These are phyloP conservation scores for Geotrupes spiniger DNA, from an alignment of 2,888 invertebrate genomes.

Conservation along the genomic window DNA sequence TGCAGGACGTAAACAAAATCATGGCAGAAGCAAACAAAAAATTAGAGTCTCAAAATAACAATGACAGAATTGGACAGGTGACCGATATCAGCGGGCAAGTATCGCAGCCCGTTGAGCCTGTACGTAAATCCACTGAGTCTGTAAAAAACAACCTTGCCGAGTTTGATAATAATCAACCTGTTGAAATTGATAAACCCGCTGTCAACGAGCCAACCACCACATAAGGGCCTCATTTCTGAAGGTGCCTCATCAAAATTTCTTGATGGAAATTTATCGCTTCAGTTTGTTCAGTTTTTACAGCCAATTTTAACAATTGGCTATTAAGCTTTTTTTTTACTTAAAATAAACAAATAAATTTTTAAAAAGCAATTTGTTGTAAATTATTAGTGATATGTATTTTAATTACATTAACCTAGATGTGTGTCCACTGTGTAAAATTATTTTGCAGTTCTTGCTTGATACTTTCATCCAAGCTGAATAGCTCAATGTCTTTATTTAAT, in stretches of 20 bases:
- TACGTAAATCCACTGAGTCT: conserved; percentile 37
- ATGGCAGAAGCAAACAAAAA: conserved; percentile 48
- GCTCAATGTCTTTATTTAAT: conserved; percentile 1
- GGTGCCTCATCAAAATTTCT: conserved; percentile 25
- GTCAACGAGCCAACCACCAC: conserved; percentile 27
- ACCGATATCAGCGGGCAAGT: conserved; percentile 20
- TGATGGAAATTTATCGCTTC: conserved; percentile 20
- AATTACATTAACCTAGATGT: conserved; percentile 17
- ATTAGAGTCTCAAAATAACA: conserved; percentile 39
- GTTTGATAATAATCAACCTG: conserved; percentile 38
- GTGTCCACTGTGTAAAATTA: conserved; percentile 21
- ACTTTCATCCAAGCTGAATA: conserved; percentile 1
- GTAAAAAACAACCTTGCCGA: conserved; percentile 27
- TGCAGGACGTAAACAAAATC: conserved; percentile 54
- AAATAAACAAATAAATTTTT: too few species aligned
- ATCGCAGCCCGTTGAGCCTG: conserved; percentile 33
- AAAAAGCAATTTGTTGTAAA: conserved; percentile 13
- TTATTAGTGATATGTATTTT: conserved; percentile 18
- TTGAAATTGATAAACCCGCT: conserved; percentile 29
- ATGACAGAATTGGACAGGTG: conserved; percentile 34
- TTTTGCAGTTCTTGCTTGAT: conserved; percentile 17
- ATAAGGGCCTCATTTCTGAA: conserved; percentile 24
- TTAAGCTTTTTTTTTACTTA: background rate
- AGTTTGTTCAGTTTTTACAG: conserved; percentile 36
- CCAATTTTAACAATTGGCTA: conserved; percentile 27